These are phyloP conservation scores for Scomberomorus guttatus DNA, from an alignment of 2,797 vertebrate species.

Conservation along the genomic window DNA sequence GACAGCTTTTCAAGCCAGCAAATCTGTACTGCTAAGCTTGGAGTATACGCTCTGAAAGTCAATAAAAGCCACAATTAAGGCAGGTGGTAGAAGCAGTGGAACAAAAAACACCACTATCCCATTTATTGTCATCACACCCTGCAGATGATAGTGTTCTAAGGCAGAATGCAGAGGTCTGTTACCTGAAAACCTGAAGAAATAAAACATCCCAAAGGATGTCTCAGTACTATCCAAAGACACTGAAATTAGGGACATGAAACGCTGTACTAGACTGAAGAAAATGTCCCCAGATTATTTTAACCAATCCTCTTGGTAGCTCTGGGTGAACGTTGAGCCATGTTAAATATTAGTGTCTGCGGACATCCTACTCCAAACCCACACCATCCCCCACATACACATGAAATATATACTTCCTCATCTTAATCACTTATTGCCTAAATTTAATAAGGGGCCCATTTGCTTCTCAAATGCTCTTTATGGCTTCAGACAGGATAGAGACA, in stretches of 20 bases:
- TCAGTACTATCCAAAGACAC: not conserved
- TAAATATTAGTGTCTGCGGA: not conserved
- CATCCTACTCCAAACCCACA: not conserved
- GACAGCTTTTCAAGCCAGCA: slow-evolving; percentile 24
- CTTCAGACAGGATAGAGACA: not conserved
- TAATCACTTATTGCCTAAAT: not conserved
- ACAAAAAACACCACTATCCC: not conserved
- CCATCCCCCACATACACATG: not conserved
- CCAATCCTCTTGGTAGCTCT: not conserved
- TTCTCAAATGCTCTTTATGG: not conserved
- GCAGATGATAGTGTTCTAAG: not conserved
- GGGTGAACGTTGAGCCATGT: not conserved
- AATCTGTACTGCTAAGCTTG: not conserved
- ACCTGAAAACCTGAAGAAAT: not conserved
- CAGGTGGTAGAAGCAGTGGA: not conserved
- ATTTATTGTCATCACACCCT: not conserved
- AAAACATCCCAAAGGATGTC: not conserved
- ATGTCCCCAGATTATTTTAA: not conserved
- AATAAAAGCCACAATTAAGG: slow-evolving; percentile 24
- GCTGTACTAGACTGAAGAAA: not conserved
- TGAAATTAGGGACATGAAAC: not conserved
- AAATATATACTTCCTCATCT: not conserved
- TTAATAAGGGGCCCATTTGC: not conserved
- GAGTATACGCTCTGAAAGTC: slow-evolving; percentile 3
- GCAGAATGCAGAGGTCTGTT: not conserved